Base-by-base conservation (phyloP, 2,888 invertebrate genomes). In the Stomorhina lunata region DNA sequence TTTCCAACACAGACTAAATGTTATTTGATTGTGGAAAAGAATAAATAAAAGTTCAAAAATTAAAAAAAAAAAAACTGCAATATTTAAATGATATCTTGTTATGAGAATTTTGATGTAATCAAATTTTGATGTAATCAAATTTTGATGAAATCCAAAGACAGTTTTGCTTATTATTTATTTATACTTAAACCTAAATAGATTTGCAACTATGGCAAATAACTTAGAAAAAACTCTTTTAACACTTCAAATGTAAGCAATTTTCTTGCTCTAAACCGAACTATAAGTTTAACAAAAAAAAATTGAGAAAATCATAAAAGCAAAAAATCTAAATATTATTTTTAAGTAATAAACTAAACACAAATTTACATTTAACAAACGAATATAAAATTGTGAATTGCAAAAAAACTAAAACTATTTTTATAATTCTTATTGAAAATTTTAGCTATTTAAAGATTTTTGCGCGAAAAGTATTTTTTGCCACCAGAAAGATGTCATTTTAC, bases 401-500 rank as follows among this genome's bases (percentile, higher is more conserved):
- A 45, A 53, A 78, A 63, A 29, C 7, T 20, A n/a, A 57, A 72
- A 78, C 63, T 78, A 78, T 78, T 78, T 78, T 71, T 71, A 57
- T 37, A 9, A 65, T 57, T 57, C 57, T 55, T 78, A 71, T 78
- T 71, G 55, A 78, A 78, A 65, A 40, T 50, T 37, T 50, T 10
- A 20, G 63, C 71, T 71, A 65, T 78, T 78, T 78, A 32, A 69
- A 78, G 71, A 78, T 71, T 65, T 69, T 71, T 78, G 50, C 61
- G 63, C 71, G 34, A 66, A 66, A 61, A 34, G 34, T 71, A 57
- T 65, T 66, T 68, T 63, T 43, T 50, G 40, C 80, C 80, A 55
- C 43, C 59, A 73, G 59, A 68, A 73, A 73, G 68, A 72, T 78
- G 81, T 69, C 57, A 61, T 57, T 69, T 65, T 55, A 50, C 50